phyloP scores from a whole-genome alignment of 2,888 invertebrate genomes.

The Bugula neritina region DNA sequence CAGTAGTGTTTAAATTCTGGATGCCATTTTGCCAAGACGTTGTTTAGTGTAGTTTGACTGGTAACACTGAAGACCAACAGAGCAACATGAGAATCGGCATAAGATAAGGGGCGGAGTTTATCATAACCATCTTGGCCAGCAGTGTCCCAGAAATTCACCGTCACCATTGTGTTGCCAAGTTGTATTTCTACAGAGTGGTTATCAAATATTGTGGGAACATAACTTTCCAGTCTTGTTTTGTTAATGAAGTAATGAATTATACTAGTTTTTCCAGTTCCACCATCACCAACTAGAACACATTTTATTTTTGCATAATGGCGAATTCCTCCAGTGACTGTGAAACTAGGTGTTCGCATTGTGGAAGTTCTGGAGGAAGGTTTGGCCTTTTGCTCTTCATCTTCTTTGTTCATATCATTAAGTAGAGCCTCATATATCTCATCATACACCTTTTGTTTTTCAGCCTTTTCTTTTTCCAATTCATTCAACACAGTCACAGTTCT shows the following conservation, averaged over 20 bases:
- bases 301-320: conserved; percentile 22
- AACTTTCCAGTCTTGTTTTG: neutral
- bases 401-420: conserved; percentile 10
- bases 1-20: conserved; percentile 22
- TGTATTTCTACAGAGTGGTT: neutral
- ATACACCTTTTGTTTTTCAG: conserved; percentile 23
- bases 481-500: neutral
- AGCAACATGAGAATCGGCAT: conserved; percentile 11
- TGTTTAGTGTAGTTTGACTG: conserved; percentile 21
- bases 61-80: conserved; percentile 18
- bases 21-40: conserved; percentile 21
- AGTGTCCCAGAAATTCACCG: conserved; percentile 23
- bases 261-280: conserved; percentile 21
- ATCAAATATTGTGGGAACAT: conserved; percentile 22
- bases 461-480: conserved; percentile 26
- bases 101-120: conserved; percentile 8
- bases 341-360: neutral
- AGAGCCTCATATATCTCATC: conserved; percentile 22
- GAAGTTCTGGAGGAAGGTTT: neutral
- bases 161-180: conserved; percentile 6
- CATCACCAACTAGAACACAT: conserved; percentile 19
- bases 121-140: conserved; percentile 24
- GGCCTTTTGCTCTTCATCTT: neutral
- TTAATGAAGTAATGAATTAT: conserved; percentile 23
- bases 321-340: conserved; percentile 5